These are phyloP conservation scores for Etia nguti DNA, from an alignment of 2,113 vertebrate genomes.

Conservation along the genomic window DNA sequence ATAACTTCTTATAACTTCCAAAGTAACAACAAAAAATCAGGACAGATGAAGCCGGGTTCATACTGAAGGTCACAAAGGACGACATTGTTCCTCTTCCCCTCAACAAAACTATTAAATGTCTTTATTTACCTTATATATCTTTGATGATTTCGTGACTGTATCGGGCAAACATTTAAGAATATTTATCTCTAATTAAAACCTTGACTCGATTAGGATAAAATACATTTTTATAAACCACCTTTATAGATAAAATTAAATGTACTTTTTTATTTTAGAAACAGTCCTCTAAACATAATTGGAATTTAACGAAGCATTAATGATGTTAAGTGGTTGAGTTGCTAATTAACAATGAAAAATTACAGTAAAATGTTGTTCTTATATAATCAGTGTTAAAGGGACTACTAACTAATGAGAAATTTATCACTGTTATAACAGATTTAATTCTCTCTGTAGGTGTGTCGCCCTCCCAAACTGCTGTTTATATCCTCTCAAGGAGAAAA, in stretches of 20 bases:
- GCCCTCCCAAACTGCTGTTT: background rate
- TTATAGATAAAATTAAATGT: background rate
- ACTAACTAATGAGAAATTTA: background rate
- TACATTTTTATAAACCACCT: background rate
- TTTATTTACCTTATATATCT: background rate
- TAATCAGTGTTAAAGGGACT: background rate
- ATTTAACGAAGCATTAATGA: background rate
- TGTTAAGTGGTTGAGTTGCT: accelerated
- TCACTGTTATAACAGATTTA: background rate
- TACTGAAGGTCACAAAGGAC: background rate
- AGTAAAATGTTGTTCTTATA: background rate
- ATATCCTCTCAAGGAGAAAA: background rate
- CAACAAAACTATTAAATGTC: background rate
- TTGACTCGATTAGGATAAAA: background rate
- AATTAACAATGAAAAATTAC: background rate
- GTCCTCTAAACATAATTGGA: accelerated
- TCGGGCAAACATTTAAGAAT: accelerated
- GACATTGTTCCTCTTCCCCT: background rate
- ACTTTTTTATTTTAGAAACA: background rate
- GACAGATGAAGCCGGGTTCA: background rate
- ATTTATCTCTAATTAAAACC: background rate
- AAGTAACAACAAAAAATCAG: background rate
- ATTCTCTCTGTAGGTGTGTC: accelerated
- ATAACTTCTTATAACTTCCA: background rate
- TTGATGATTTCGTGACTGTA: background rate